Evolutionary conservation across 2,888 invertebrate species (phyloP).

Genomic region (Stenodera caucasica): DNA sequence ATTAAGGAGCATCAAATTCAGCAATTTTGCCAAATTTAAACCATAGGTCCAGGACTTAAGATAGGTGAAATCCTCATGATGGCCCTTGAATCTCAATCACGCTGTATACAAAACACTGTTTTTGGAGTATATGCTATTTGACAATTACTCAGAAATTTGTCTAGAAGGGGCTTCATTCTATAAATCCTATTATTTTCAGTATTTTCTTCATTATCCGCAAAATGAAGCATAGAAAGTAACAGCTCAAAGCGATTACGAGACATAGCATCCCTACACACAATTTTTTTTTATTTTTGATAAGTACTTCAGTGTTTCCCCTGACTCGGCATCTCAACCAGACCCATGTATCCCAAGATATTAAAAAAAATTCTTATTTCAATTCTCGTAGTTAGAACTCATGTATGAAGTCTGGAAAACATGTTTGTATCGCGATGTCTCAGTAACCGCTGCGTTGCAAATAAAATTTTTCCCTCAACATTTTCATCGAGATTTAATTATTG

Average conservation of each 20-base stretch:
- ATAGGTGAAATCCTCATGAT: too few relatives aligned
- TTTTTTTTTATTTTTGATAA: neutral
- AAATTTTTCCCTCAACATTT: slow-evolving; percentile 10
- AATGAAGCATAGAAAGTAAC: too few relatives aligned
- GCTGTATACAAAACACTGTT: too few relatives aligned
- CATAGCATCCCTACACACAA: neutral
- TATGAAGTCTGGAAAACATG: neutral
- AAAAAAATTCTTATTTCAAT: slow-evolving; percentile 5
- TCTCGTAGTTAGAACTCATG: neutral
- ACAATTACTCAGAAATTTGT: too few relatives aligned
- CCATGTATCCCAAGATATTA: slow-evolving; percentile 8
- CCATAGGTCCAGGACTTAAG: too few relatives aligned
- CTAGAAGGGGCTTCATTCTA: too few relatives aligned
- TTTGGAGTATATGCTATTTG: too few relatives aligned
- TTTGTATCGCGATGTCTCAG: neutral
- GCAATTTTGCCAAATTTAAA: too few relatives aligned
- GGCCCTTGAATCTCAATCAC: too few relatives aligned
- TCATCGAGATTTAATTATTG: too few relatives aligned
- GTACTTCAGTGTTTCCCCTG: slow-evolving; percentile 3
- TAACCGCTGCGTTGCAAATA: slow-evolving; percentile 7
- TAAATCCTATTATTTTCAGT: neutral
- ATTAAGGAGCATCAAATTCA: too few relatives aligned
- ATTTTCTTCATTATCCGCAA: neutral
- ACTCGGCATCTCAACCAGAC: too few relatives aligned
- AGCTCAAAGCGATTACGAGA: slow-evolving; percentile 9